Conservation (phyloP, 1,140 invertebrate genomes). For the Bicyclus anynana region DNA sequence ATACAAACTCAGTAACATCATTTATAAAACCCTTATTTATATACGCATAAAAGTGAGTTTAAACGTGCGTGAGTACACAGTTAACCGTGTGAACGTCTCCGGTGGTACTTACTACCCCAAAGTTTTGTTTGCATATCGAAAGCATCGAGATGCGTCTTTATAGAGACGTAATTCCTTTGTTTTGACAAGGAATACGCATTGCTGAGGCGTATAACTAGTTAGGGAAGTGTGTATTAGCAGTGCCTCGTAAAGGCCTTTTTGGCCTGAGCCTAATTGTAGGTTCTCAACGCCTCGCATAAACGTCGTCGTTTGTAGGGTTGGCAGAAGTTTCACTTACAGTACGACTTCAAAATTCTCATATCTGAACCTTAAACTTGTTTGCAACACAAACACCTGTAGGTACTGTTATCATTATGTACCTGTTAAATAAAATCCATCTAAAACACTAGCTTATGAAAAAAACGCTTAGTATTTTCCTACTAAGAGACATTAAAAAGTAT, state of each 20-base stretch:
- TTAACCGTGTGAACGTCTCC: conserved; percentile 28
- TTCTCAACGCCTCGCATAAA: conserved; percentile 64
- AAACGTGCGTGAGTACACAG: not conserved
- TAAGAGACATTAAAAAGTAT: too few relatives aligned
- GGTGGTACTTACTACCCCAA: conserved; percentile 42
- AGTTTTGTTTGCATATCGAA: conserved; percentile 21
- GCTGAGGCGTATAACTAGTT: conserved; percentile 54
- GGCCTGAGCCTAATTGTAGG: conserved; percentile 66
- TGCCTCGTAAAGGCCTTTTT: conserved; percentile 48
- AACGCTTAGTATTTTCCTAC: too few relatives aligned
- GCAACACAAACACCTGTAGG: too few relatives aligned
- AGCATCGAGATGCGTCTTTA: conserved; percentile 14
- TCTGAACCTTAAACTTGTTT: too few relatives aligned
- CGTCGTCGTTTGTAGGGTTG: conserved; percentile 54
- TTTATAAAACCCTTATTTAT: not conserved
- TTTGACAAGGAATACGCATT: conserved; percentile 15
- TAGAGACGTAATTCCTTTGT: conserved; percentile 42
- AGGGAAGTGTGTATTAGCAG: conserved; percentile 63
- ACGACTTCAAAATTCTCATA: too few relatives aligned
- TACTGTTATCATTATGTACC: too few relatives aligned
- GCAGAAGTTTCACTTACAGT: conserved; percentile 5
- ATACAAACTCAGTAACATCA: not conserved
- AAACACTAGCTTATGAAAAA: too few relatives aligned
- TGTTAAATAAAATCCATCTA: too few relatives aligned
- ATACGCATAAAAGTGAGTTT: not conserved